phyloP scores from a whole-genome alignment of 1,140 invertebrate species.

The Magallana ariakensis region DNA sequence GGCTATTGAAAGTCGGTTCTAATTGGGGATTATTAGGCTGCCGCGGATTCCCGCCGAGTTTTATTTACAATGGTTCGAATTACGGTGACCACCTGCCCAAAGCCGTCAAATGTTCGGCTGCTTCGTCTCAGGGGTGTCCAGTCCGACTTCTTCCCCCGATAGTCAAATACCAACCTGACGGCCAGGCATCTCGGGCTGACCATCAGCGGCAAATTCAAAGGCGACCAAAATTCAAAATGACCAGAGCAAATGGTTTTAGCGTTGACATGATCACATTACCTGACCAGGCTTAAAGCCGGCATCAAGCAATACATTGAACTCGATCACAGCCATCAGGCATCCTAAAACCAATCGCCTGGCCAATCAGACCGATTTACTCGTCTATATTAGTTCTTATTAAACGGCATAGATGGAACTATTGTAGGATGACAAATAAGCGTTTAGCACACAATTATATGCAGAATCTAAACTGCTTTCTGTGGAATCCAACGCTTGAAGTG shows the following conservation, averaged over 20 bases:
- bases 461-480: neutral
- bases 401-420: neutral
- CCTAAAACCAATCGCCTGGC: constrained; percentile 1
- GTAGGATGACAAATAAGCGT: neutral
- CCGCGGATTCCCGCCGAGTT: neutral
- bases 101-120: constrained; percentile 23
- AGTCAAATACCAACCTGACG: constrained; percentile 12
- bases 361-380: constrained; percentile 12
- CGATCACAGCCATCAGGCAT: neutral
- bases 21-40: constrained; percentile 17
- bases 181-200: neutral
- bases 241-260: constrained; percentile 2
- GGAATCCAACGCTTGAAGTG: neutral
- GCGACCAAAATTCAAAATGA: constrained; percentile 19
- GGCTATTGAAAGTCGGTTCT: constrained; percentile 1
- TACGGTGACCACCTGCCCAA: constrained; percentile 26
- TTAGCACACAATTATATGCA: neutral
- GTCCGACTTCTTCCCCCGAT: neutral
- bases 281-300: constrained; percentile 8
- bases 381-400: neutral
- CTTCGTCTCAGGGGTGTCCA: constrained; percentile 22
- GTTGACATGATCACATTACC: constrained; percentile 33
- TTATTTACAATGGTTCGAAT: constrained; percentile 20
- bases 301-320: constrained; percentile 30
- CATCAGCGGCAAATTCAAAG: constrained; percentile 14